These are phyloP conservation scores for Coelinius sp. DNA, from an alignment of 2,888 invertebrate genomes.

Conservation along the genomic window DNA sequence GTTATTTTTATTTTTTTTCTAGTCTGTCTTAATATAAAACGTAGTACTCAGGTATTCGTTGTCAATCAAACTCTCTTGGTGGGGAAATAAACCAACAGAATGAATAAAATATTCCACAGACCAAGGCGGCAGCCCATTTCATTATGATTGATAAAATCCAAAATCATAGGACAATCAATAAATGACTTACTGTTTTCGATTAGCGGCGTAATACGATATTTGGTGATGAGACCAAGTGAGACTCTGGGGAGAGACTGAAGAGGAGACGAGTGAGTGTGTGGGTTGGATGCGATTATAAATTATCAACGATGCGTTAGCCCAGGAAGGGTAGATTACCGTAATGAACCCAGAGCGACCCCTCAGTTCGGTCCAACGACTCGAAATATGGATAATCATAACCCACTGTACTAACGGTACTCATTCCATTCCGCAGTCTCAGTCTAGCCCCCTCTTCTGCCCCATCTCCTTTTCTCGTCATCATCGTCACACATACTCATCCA, in stretches of 20 bases:
- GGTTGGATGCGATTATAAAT: constrained; percentile 61
- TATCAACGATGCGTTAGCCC: constrained; percentile 64
- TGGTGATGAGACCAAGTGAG: constrained; percentile 22
- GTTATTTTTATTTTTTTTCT: constrained; percentile 12
- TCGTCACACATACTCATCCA: constrained; percentile 29
- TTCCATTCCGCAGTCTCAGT: constrained; percentile 26
- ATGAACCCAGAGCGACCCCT: constrained; percentile 62
- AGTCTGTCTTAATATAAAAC: background rate
- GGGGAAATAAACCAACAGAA: background rate
- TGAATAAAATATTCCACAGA: background rate
- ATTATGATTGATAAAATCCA: background rate
- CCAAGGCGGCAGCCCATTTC: background rate
- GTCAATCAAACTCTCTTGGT: background rate
- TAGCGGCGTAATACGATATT: constrained; percentile 50
- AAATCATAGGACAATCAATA: no score
- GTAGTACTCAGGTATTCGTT: background rate
- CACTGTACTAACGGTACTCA: constrained; percentile 40
- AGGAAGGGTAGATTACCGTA: constrained; percentile 66
- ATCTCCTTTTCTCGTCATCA: constrained; percentile 21
- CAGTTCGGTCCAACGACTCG: constrained; percentile 62
- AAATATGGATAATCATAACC: constrained; percentile 62
- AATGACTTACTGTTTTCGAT: constrained; percentile 51
- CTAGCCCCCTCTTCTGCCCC: constrained; percentile 30
- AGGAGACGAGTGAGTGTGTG: constrained; percentile 24
- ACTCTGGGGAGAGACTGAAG: constrained; percentile 41